These are phyloP conservation scores for Campylorhamphus procurvoides DNA, from an alignment of 2,113 vertebrate genomes.

Conservation along the genomic window DNA sequence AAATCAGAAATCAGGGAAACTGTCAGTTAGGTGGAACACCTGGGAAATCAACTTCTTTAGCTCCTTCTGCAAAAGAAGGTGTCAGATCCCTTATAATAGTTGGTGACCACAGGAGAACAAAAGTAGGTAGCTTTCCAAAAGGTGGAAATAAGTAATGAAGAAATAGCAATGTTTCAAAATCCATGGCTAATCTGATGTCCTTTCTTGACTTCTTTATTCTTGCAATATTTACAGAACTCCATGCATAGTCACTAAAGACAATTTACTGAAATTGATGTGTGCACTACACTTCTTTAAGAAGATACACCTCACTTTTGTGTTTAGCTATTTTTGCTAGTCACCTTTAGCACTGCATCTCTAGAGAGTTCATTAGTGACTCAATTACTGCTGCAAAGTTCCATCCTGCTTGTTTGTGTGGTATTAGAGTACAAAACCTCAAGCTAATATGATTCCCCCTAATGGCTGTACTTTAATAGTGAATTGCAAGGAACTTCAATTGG, in stretches of 20 bases:
- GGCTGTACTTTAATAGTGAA: neutral
- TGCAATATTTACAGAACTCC: neutral
- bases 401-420: neutral
- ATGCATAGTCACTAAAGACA: neutral
- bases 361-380: neutral
- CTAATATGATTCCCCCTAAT: neutral
- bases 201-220: neutral
- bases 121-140: neutral
- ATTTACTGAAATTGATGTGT: neutral
- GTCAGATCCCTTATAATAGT: neutral
- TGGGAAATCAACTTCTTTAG: neutral
- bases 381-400: neutral
- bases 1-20: neutral
- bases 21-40: neutral
- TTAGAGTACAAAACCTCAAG: neutral
- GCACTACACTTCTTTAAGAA: neutral
- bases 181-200: neutral
- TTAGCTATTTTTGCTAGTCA: neutral
- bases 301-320: neutral
- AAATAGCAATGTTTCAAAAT: neutral
- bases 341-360: neutral
- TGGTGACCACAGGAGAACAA: neutral
- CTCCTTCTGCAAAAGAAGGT: neutral
- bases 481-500: neutral
- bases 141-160: neutral